phyloP scores from a whole-genome alignment of 2,113 vertebrate genomes.

The Perccottus glenii region DNA sequence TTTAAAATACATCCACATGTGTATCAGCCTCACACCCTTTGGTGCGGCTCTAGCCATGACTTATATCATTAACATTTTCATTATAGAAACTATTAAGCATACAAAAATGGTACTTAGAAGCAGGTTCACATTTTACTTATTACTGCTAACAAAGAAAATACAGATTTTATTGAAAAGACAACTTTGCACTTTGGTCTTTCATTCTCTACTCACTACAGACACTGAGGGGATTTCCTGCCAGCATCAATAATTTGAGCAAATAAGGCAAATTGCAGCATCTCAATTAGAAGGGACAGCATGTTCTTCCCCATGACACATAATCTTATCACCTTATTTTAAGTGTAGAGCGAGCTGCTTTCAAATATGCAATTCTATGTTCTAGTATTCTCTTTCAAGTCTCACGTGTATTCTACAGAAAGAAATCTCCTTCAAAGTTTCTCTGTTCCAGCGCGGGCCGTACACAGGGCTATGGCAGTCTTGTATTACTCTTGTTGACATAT shows the following conservation, averaged over 20 bases:
- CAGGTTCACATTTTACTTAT: constrained; percentile 12
- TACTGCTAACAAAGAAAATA: not conserved
- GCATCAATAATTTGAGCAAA: constrained; percentile 41
- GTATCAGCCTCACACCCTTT: not conserved
- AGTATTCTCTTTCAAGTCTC: too few relatives aligned
- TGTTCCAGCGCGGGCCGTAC: not conserved
- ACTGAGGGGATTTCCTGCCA: constrained; percentile 11
- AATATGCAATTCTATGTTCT: too few relatives aligned
- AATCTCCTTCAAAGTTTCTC: not conserved
- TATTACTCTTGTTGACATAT: constrained; percentile 31
- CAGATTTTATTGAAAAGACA: constrained; percentile 11
- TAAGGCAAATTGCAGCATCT: constrained; percentile 30
- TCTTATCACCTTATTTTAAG: too few relatives aligned
- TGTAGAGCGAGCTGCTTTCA: too few relatives aligned
- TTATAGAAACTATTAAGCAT: constrained; percentile 1
- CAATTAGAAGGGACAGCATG: constrained; percentile 24
- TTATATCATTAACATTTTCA: constrained; percentile 10
- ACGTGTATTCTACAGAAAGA: not conserved
- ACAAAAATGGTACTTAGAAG: constrained; percentile 20
- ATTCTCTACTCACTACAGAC: constrained; percentile 4
- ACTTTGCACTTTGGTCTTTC: constrained; percentile 12
- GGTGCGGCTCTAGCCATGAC: not conserved
- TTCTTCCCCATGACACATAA: constrained; percentile 8
- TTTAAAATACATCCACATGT: constrained; percentile 39
- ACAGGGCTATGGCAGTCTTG: constrained; percentile 21